Evolutionary conservation across 2,113 vertebrate genomes (phyloP), one percentile per base, ranked within the genome.

Genomic region (Cyphomyrus discorhynchus): DNA sequence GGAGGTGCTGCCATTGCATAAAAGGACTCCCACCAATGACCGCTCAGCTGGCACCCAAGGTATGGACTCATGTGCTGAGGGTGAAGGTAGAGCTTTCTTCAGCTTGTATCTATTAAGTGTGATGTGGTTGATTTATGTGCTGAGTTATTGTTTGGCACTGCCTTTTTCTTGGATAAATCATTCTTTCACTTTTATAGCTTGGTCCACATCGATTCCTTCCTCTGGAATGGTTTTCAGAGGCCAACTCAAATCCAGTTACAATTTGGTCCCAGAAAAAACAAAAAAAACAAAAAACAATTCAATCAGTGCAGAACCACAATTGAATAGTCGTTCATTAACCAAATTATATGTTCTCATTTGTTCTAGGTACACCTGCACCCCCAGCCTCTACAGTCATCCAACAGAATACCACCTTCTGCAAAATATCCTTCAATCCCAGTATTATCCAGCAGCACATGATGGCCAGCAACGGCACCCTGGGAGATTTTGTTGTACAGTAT

Each of bases 401-500:
- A 77, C 96, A 96, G 27, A 97, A 97, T 2, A 96, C 97, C 91
- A 98, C 97, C 10, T 94, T 97, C 91, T 97, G 97, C 93, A 96
- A 94, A 93, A 92, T 99, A 90, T 94, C 95, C 1, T 99, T 99
- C 95, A 97, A 94, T 82, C 98, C 98, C 77, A 98, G 89, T 90
- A 97, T 99, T 42, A 93, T 96, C 0, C 97, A 99, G 50, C 98
- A 99, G 96, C 96, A 96, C 91, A 96, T 91, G 93, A 98, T 99
- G 0, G 94, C 97, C 74, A 96, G 97, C 92, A 98, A 95, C 86
- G 98, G 98, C 86, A 92, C 96, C 92, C 93, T 99, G 93, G 98
- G 98, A 91, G 98, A 99, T 92, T 99, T 99, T 80, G 96, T 98
- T 62, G 89, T 99, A 91, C 94, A 95, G 92, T 99, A 99, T 0